A percentile compares a stretch with the other conserved stretches of the same genome.
phyloP scores from a whole-genome alignment of 2,888 invertebrate genomes.

The Tetranychus truncatus region DNA sequence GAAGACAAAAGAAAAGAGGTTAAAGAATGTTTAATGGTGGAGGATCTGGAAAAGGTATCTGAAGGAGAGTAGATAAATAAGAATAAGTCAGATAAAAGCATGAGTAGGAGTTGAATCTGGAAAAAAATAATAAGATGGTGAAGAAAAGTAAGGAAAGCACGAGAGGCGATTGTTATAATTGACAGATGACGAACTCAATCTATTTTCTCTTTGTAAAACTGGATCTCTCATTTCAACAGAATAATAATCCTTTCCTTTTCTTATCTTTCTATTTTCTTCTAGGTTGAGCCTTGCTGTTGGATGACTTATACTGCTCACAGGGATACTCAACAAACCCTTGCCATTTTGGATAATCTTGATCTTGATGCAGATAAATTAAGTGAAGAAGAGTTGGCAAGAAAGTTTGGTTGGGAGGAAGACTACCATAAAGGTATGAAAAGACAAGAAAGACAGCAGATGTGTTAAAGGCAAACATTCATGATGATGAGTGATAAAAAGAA shows the following conservation, averaged over 20 bases:
- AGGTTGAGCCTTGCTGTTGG: constrained; percentile 97
- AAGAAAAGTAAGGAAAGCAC: background rate
- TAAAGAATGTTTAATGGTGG: background rate
- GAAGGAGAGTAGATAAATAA: background rate
- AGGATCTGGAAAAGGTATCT: background rate
- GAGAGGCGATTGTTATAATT: background rate
- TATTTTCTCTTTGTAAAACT: background rate
- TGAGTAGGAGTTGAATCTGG: no score
- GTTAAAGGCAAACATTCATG: background rate
- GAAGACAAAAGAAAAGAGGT: background rate
- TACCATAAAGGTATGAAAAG: constrained; percentile 36
- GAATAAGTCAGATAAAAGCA: background rate
- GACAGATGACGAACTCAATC: background rate
- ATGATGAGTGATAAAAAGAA: background rate
- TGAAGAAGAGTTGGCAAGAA: constrained; percentile 89
- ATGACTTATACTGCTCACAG: constrained; percentile 93
- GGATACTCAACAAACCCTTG: constrained; percentile 95
- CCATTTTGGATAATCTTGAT: constrained; percentile 88
- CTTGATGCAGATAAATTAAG: constrained; percentile 89
- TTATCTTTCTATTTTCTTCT: background rate
- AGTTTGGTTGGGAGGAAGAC: constrained; percentile 89
- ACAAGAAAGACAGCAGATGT: background rate
- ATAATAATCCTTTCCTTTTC: background rate
- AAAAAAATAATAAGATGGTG: no score
- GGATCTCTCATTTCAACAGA: background rate